Evolutionary conservation across 2,797 vertebrate genomes (phyloP), one percentile per base, ranked within the genome.

Genomic region (Allobates femoralis): DNA sequence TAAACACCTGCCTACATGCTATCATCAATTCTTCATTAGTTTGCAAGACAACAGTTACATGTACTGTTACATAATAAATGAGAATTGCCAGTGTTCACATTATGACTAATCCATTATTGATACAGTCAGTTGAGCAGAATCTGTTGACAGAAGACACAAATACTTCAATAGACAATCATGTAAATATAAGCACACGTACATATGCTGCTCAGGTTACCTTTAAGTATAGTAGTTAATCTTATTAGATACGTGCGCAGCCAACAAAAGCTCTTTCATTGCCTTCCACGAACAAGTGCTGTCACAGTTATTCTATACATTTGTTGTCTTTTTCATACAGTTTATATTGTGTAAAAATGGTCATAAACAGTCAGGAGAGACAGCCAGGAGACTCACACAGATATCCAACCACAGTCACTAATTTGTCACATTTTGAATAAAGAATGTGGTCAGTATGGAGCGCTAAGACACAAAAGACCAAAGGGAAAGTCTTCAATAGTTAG

Each of bases 1-100:
- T 96, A 94, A 95, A 95, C 95, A 96, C 94, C 95, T 96, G 95
- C 93, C 90, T 90, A 91, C 92, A 83, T 75, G 73, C 83, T 93
- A 93, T 95, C 95, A 94, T 91, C 92, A 92, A 91, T 92, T 92
- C 91, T 94, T 94, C 92, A 94, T 93, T 94, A 94, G 86, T 92
- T 86, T 93, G 90, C 94, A 94, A 93, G 93, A 93, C 0, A 58
- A 92, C 92, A 94, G 95, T 94, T 94, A 95, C 77, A 93, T 90
- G 89, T 91, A 90, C 90, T 90, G 93, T 94, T 93, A 94, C 95
- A 93, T 93, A 94, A 94, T 78, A 81, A 92, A 93, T 92, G 89
- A 92, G 92, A 92, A 83, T n/a, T 85, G 56, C 83, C 87, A 90
- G 77, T 88, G 89, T 89, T 92, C 92, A 89, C 90, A 85, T 91